These are phyloP conservation scores for Phyllotis vaccarum DNA, from an alignment of 2,797 vertebrate genomes.

Conservation along the genomic window DNA sequence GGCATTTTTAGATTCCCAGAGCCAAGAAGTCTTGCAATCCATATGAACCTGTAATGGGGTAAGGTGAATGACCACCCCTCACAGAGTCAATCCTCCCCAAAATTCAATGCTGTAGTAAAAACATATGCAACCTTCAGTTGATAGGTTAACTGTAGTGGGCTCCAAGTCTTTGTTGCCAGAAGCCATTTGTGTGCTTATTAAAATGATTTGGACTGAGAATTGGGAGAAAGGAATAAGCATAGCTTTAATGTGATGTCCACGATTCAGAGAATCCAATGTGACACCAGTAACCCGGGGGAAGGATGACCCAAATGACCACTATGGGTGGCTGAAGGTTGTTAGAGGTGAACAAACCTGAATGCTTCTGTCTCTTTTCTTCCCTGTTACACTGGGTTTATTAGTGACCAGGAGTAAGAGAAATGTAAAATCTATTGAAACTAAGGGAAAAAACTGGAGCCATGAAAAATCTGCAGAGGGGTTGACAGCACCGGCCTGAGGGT, in stretches of 20 bases:
- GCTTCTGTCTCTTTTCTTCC: not conserved
- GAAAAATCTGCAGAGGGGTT: not conserved
- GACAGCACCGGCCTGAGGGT: not conserved
- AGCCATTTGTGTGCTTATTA: not conserved
- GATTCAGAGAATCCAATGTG: not conserved
- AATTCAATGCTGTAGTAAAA: not conserved
- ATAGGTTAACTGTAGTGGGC: not conserved
- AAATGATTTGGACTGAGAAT: slow-evolving; percentile 37
- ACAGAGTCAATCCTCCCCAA: not conserved
- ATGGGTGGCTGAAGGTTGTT: not conserved
- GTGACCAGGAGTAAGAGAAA: not conserved
- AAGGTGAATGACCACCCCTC: not conserved
- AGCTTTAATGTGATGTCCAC: not conserved
- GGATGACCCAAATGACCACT: not conserved
- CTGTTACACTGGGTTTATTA: not conserved
- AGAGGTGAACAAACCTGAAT: not conserved
- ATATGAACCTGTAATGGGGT: not conserved
- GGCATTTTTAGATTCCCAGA: slow-evolving; percentile 5
- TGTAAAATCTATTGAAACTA: not conserved
- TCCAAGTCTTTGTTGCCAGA: not conserved
- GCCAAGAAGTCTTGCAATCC: not conserved
- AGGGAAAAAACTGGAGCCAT: not conserved
- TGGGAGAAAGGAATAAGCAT: not conserved
- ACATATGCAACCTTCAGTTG: not conserved
- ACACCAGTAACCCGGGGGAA: not conserved